Conservation (phyloP, 1,140 invertebrate genomes). For the Caenorhabditis tropicalis region DNA sequence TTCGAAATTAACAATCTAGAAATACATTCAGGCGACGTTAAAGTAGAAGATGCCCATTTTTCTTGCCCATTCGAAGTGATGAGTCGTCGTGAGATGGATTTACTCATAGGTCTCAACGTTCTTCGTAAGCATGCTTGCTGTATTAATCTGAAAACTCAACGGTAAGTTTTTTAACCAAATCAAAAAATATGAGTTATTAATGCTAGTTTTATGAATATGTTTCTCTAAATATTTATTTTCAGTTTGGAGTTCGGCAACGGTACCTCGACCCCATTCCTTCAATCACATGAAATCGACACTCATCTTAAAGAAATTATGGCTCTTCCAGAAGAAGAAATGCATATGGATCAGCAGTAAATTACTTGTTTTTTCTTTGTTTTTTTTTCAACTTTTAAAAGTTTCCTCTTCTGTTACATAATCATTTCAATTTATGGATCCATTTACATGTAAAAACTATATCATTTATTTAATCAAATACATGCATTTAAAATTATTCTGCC, state of each 20-base stretch:
- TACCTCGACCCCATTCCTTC: background rate
- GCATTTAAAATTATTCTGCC: no score
- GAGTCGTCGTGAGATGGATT: conserved; percentile 96
- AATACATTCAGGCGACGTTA: conserved; percentile 79
- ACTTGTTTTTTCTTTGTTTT: background rate
- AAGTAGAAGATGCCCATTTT: conserved; percentile 87
- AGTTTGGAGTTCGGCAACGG: conserved; percentile 27
- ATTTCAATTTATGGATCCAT: no score
- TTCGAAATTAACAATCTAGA: conserved; percentile 13
- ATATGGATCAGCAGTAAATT: background rate
- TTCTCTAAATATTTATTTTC: background rate
- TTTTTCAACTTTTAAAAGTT: background rate
- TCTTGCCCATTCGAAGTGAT: conserved; percentile 94
- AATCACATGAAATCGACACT: conserved; percentile 10
- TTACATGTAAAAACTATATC: no score
- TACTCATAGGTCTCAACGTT: conserved; percentile 96
- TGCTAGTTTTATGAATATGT: no score
- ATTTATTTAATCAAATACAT: no score
- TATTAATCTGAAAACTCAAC: conserved; percentile 83
- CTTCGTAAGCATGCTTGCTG: conserved; percentile 89
- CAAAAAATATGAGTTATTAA: no score
- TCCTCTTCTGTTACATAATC: no score
- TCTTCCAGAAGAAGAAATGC: conserved; percentile 26
- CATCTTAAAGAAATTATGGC: conserved; percentile 33
- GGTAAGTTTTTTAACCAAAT: no score